Conservation (phyloP, 2,797 vertebrate species). For the Antrozous pallidus region DNA sequence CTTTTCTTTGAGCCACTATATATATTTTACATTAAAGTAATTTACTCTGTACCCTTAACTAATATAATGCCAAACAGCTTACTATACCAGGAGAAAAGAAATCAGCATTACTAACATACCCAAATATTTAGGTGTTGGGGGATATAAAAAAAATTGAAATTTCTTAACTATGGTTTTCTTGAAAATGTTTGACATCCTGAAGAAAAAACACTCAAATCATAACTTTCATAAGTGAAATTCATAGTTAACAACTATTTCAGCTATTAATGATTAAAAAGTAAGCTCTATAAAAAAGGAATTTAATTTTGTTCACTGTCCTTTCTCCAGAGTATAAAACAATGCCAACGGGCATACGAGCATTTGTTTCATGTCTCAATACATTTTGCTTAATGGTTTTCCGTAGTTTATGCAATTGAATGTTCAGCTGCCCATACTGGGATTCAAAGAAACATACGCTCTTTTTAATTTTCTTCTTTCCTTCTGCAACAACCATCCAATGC, state of each 20-base stretch:
- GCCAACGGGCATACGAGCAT: background rate
- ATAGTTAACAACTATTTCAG: background rate
- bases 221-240: background rate
- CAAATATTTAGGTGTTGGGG: background rate
- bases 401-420: background rate
- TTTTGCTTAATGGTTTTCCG: background rate
- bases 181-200: background rate
- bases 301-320: background rate
- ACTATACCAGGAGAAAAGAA: background rate
- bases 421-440: background rate
- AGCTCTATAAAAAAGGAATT: background rate
- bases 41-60: background rate
- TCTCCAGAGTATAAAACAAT: background rate
- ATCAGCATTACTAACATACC: background rate
- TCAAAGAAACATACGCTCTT: conserved; percentile 84
- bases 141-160: background rate
- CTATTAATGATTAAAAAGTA: background rate
- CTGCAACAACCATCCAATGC: conserved; percentile 94
- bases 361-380: background rate
- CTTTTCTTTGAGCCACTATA: background rate
- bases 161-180: background rate
- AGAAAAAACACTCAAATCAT: background rate
- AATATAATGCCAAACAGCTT: background rate
- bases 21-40: background rate
- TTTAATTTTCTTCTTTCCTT: conserved; percentile 90